Conservation (phyloP, 2,113 vertebrate species). For the Perccottus glenii region DNA sequence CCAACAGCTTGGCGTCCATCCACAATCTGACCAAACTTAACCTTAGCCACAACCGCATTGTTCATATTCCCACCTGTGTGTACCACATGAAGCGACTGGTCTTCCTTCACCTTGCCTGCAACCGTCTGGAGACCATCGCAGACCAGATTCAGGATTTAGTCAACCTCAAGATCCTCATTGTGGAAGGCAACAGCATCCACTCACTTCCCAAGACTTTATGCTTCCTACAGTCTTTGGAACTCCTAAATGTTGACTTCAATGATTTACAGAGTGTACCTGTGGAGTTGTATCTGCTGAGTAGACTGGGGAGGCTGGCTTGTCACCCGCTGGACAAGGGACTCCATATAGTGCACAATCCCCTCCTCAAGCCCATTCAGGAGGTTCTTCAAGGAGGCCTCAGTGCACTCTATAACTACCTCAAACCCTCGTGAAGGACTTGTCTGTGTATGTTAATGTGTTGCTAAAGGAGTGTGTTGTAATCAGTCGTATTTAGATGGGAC, state of each 20-base stretch:
- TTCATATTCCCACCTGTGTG: constrained; percentile 89
- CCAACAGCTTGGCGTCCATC: constrained; percentile 81
- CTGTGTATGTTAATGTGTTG: constrained; percentile 1
- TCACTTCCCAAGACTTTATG: constrained; percentile 87
- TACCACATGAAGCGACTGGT: constrained; percentile 86
- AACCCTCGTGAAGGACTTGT: constrained; percentile 76
- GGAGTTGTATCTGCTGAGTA: constrained; percentile 84
- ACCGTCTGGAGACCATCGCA: constrained; percentile 88
- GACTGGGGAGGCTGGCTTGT: constrained; percentile 85
- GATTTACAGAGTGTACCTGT: constrained; percentile 87
- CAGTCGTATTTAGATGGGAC: no score
- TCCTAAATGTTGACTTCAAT: constrained; percentile 92
- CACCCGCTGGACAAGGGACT: constrained; percentile 94
- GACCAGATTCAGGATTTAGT: constrained; percentile 90
- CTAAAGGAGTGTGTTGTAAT: not conserved
- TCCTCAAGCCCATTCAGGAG: constrained; percentile 88
- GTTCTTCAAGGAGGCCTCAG: constrained; percentile 86
- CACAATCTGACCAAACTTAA: constrained; percentile 87
- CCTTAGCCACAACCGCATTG: constrained; percentile 89
- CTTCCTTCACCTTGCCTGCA: constrained; percentile 91
- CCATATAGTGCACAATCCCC: constrained; percentile 89
- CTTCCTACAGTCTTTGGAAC: constrained; percentile 82
- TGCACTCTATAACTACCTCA: constrained; percentile 88
- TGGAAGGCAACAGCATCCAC: constrained; percentile 88
- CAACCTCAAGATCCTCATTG: constrained; percentile 89